A percentile compares a stretch with the other conserved stretches of the same genome.
phyloP scores from a whole-genome alignment of 2,113 vertebrate species.

The Craseonycteris thonglongyai region DNA sequence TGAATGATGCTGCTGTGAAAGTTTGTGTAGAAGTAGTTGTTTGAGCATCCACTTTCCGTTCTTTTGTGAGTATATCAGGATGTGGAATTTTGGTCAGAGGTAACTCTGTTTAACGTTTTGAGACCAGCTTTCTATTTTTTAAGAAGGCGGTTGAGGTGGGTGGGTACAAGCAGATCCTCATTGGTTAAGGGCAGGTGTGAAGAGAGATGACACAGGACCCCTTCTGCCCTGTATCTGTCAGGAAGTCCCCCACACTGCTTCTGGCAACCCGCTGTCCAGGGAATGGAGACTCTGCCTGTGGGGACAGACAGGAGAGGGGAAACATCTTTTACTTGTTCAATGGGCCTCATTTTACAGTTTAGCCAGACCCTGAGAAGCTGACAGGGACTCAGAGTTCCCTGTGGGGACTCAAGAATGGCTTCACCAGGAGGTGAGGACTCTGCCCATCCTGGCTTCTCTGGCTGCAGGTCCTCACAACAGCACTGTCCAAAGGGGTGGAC shows the following conservation, averaged over 20 bases:
- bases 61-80: not conserved
- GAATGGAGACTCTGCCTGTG: not conserved
- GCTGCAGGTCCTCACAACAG: not conserved
- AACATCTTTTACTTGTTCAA: not conserved
- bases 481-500: not conserved
- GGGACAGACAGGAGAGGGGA: not conserved
- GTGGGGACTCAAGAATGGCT: not conserved
- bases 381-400: not conserved
- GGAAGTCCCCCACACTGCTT: not conserved
- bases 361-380: not conserved
- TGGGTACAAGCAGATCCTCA: not conserved
- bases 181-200: not conserved
- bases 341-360: not conserved
- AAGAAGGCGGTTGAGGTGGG: not conserved
- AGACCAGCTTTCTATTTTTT: not conserved
- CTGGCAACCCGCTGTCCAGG: not conserved
- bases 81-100: not conserved
- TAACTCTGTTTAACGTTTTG: not conserved
- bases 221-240: not conserved
- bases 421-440: not conserved
- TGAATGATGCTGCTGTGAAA: not conserved
- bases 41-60: not conserved
- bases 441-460: not conserved
- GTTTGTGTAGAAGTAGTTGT: accelerated
- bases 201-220: not conserved